Evolutionary conservation across 2,888 invertebrate species (phyloP).

Genomic region (Acronicta aceris): DNA sequence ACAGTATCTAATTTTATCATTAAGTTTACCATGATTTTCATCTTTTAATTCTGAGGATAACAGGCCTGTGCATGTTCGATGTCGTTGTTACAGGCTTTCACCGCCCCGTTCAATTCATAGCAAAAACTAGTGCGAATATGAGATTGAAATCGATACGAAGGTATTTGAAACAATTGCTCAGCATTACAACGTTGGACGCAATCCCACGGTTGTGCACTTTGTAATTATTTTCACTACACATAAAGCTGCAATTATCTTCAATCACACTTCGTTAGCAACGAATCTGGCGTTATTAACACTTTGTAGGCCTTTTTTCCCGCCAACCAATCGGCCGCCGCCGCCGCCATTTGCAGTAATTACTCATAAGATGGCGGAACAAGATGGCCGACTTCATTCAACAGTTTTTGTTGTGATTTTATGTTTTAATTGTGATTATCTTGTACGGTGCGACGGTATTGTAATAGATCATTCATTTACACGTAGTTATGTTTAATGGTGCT

Average conservation of each 20-base stretch:
- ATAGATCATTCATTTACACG: constrained; percentile 52
- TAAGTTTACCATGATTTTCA: no score
- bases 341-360: constrained; percentile 82
- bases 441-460: constrained; percentile 34
- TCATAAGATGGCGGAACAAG: constrained; percentile 77
- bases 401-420: constrained; percentile 69
- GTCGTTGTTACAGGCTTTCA: constrained; percentile 23
- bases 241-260: constrained; percentile 74
- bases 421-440: constrained; percentile 55
- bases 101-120: neutral
- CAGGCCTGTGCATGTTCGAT: neutral
- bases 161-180: constrained; percentile 34
- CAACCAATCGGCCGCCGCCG: constrained; percentile 70
- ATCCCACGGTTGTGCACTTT: constrained; percentile 60
- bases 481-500: constrained; percentile 38
- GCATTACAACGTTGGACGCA: constrained; percentile 22
- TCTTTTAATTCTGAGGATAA: no score
- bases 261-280: constrained; percentile 80
- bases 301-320: constrained; percentile 75
- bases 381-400: constrained; percentile 73
- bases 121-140: constrained; percentile 42
- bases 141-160: constrained; percentile 53
- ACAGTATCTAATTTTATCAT: no score
- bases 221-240: constrained; percentile 61
- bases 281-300: constrained; percentile 84